These are phyloP conservation scores for Nothobranchius kuhntae DNA, from an alignment of 2,113 vertebrate species.

Conservation along the genomic window DNA sequence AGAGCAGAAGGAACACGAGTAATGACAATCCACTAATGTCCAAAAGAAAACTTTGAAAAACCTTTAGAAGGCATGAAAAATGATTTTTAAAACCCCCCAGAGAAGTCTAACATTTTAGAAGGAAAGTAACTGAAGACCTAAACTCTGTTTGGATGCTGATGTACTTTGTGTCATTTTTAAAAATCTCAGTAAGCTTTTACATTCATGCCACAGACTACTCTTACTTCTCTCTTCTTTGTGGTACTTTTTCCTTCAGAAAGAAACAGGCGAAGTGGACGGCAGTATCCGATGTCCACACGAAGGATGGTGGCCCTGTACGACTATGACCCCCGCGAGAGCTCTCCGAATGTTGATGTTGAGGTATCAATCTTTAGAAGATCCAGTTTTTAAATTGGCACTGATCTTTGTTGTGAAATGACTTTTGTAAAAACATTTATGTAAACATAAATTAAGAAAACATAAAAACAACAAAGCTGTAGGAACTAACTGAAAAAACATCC, in stretches of 20 bases:
- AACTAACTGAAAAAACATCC: no score
- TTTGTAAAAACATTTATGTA: not conserved
- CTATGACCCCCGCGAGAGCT: slow-evolving; percentile 95
- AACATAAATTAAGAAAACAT: no score
- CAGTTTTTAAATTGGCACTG: not conserved
- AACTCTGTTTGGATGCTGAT: not conserved
- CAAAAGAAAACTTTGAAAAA: not conserved
- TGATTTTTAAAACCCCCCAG: not conserved
- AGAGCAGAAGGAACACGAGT: not conserved
- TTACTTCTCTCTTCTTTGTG: slow-evolving; percentile 4
- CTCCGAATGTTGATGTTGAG: slow-evolving; percentile 96
- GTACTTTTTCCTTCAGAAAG: slow-evolving; percentile 80
- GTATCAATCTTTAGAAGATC: slow-evolving; percentile 66
- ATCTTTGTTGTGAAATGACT: no score
- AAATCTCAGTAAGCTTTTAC: not conserved
- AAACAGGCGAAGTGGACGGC: slow-evolving; percentile 82
- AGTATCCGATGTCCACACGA: slow-evolving; percentile 76
- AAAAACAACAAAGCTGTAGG: no score
- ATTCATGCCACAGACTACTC: not conserved
- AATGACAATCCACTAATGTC: not conserved
- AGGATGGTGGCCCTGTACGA: slow-evolving; percentile 97
- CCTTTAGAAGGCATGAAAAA: not conserved
- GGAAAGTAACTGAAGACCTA: not conserved
- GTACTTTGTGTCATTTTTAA: slow-evolving; percentile 7
- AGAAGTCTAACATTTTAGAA: not conserved